Base-by-base conservation (phyloP, 1,140 invertebrate species). In the Probaryconus sp. region DNA sequence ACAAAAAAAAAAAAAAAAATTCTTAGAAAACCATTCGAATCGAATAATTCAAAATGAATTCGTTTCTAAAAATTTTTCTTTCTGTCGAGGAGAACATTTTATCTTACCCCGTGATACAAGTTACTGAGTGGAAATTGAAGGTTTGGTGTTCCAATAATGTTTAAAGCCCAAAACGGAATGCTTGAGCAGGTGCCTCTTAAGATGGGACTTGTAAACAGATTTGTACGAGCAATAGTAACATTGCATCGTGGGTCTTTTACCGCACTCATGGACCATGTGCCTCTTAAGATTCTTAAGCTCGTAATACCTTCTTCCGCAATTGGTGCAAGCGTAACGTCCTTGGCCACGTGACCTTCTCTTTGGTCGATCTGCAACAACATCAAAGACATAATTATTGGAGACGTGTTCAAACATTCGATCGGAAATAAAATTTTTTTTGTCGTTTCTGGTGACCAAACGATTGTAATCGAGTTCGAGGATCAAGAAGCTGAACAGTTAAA, bases 161-260 rank as follows among this genome's bases (percentile, higher is more conserved):
- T n/a, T n/a, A n/a, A n/a, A 69, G 11, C 63, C 14, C 17, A 61
- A 5, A 0, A 67, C 35, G 0, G 74, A 63, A 50, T 88, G 85
- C 26, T 83, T 83, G 26, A 69, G 67, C 56, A 86, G 80, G 64
- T 89, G 89, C 24, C 87, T 76, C 21, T 87, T 84, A 24, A 89
- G 77, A 45, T 89, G 88, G 0, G 85, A 86, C 43, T 82, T 87
- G 63, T 84, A 87, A 6, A 84, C 82, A 0, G 89, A 87, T 37
- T 79, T 86, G 63, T 89, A 89, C 1, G 85, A 77, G 64, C 90
- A 91, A 70, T 83, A 83, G n/a, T 86, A 83, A 77, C 91, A 92
- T 28, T 90, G 88, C 60, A 91, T 88, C 69, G 87, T 87, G 10
- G 91, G 90, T 42, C 90, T 89, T 45, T 89, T 88, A 9, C 91